phyloP scores from a whole-genome alignment of 2,797 vertebrate species.

The Melanotaenia boesemani region DNA sequence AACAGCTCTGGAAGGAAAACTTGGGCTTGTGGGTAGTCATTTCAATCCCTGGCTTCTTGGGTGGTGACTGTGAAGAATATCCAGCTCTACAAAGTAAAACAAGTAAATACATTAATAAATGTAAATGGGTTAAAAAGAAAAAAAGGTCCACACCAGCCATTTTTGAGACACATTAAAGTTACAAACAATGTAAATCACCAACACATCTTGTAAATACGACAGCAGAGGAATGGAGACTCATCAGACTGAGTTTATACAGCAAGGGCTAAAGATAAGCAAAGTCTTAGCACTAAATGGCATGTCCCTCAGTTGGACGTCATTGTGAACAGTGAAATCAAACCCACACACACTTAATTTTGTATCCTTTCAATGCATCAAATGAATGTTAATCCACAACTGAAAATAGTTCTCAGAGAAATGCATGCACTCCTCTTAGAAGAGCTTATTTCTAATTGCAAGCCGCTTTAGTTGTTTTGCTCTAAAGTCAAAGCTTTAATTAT shows the following conservation, averaged over 20 bases:
- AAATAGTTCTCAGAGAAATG: not conserved
- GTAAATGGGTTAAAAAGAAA: not conserved
- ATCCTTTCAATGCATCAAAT: not conserved
- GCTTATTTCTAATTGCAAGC: no score
- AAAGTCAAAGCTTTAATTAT: no score
- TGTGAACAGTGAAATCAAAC: not conserved
- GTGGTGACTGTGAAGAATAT: not conserved
- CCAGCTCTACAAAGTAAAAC: not conserved
- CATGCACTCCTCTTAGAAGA: no score
- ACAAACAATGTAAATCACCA: not conserved
- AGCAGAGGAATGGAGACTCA: not conserved
- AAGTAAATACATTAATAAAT: not conserved
- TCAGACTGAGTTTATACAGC: not conserved
- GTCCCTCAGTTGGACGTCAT: not conserved
- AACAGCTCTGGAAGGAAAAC: not conserved
- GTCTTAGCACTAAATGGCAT: not conserved
- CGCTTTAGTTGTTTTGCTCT: no score
- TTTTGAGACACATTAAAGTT: not conserved
- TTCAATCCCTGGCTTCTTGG: not conserved
- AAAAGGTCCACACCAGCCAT: not conserved
- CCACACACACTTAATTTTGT: not conserved
- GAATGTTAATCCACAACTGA: not conserved
- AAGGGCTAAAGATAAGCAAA: not conserved
- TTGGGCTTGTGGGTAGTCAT: not conserved
- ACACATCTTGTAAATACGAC: not conserved